Conservation (phyloP, 2,888 invertebrate genomes). For the Erebia epiphron region DNA sequence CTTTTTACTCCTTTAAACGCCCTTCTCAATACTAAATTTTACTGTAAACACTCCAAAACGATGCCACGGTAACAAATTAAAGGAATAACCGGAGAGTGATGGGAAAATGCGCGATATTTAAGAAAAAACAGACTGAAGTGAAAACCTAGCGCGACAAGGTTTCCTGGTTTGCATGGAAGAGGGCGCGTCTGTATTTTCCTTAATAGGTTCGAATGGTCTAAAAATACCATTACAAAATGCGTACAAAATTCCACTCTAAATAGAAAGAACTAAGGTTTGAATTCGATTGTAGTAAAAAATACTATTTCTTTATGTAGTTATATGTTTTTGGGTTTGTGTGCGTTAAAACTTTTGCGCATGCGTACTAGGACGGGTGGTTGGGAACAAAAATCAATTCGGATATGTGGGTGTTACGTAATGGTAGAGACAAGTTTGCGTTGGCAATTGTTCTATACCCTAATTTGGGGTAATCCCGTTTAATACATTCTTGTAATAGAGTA, state of each 20-base stretch:
- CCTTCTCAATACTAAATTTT: slow-evolving; percentile 26
- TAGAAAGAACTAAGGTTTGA: slow-evolving; percentile 34
- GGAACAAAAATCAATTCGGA: slow-evolving; percentile 78
- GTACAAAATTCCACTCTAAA: slow-evolving; percentile 43
- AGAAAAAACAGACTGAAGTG: slow-evolving; percentile 67
- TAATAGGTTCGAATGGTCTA: slow-evolving; percentile 75
- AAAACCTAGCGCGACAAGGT: slow-evolving; percentile 72
- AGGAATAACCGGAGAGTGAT: slow-evolving; percentile 44
- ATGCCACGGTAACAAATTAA: slow-evolving; percentile 27
- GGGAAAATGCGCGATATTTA: slow-evolving; percentile 62
- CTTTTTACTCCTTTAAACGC: slow-evolving; percentile 42
- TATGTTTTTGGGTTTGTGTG: slow-evolving; percentile 54
- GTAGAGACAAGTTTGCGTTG: slow-evolving; percentile 60
- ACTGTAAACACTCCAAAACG: slow-evolving; percentile 8
- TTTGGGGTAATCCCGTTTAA: slow-evolving; percentile 57
- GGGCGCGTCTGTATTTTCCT: slow-evolving; percentile 71
- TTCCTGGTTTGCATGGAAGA: slow-evolving; percentile 77
- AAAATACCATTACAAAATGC: slow-evolving; percentile 62
- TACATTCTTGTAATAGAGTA: slow-evolving; percentile 28
- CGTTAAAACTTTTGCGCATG: slow-evolving; percentile 67
- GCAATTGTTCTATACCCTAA: slow-evolving; percentile 59
- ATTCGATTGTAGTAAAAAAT: slow-evolving; percentile 35
- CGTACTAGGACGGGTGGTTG: slow-evolving; percentile 56
- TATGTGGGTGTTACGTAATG: slow-evolving; percentile 80
- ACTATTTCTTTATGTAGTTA: slow-evolving; percentile 15